Percentiles rank a stretch among this genome's conserved stretches.
Conservation (phyloP, 2,888 invertebrate genomes). For the Mimas tiliae region DNA sequence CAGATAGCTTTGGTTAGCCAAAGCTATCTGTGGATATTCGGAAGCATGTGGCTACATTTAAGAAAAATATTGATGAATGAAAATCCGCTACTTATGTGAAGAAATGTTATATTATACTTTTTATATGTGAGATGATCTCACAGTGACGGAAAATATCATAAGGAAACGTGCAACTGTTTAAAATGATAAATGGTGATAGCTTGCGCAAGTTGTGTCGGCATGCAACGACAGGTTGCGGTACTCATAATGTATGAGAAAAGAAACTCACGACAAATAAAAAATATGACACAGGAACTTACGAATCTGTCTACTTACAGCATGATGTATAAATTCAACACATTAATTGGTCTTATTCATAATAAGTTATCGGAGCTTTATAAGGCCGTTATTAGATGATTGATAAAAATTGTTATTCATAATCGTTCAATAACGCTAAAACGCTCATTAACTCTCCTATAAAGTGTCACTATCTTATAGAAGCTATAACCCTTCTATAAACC, state of each 20-base stretch:
- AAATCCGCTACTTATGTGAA: background rate
- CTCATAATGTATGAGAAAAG: constrained; percentile 15
- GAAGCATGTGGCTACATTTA: background rate
- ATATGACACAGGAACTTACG: background rate
- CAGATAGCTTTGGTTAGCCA: too few relatives aligned
- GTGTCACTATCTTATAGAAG: too few relatives aligned
- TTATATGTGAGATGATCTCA: background rate
- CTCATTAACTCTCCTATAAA: too few relatives aligned
- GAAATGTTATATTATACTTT: background rate
- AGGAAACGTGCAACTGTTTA: constrained; percentile 20
- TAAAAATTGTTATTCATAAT: too few relatives aligned
- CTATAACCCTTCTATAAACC: too few relatives aligned
- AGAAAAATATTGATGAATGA: background rate
- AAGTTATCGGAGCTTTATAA: too few relatives aligned
- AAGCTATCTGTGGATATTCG: background rate
- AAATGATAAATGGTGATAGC: constrained; percentile 18
- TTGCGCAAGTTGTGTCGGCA: constrained; percentile 21
- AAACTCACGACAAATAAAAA: constrained; percentile 1
- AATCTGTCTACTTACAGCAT: background rate
- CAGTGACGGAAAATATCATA: constrained; percentile 6
- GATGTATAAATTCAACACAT: background rate
- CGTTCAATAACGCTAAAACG: too few relatives aligned
- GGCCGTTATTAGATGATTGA: too few relatives aligned
- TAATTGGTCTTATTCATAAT: too few relatives aligned
- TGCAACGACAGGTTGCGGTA: background rate